These are phyloP conservation scores for Tetragnatha montana DNA, from an alignment of 2,888 invertebrate species.

Conservation along the genomic window DNA sequence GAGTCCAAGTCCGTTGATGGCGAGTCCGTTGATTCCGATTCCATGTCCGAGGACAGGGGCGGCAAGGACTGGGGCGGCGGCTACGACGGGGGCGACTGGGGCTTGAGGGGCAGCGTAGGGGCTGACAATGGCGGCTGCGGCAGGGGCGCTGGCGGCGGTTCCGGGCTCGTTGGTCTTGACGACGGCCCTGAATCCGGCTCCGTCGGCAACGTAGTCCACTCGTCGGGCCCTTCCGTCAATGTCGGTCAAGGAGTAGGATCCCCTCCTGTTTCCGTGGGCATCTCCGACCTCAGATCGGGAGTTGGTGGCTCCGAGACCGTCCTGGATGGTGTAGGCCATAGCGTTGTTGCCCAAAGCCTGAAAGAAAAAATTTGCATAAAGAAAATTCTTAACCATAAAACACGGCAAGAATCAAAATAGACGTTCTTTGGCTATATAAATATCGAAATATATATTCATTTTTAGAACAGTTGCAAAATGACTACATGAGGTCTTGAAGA, in stretches of 20 bases:
- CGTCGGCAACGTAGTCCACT: constrained; percentile 69
- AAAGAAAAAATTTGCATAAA: not conserved
- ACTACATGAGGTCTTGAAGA: too few species aligned
- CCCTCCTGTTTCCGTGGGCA: constrained; percentile 68
- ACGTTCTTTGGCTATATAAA: too few species aligned
- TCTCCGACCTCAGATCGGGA: constrained; percentile 70
- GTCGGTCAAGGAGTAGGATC: constrained; percentile 68
- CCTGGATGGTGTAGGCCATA: constrained; percentile 70
- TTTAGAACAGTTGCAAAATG: too few species aligned
- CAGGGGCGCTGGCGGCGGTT: constrained; percentile 55
- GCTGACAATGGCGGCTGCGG: constrained; percentile 37
- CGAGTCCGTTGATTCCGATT: not conserved
- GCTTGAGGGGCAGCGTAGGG: constrained; percentile 41
- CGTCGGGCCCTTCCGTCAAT: constrained; percentile 66
- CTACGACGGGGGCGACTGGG: constrained; percentile 17
- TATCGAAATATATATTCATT: too few species aligned
- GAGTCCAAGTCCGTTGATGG: not conserved
- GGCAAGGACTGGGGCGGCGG: not conserved
- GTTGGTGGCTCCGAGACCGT: constrained; percentile 69
- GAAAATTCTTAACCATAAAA: too few species aligned
- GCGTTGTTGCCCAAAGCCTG: constrained; percentile 57
- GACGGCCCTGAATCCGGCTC: constrained; percentile 56
- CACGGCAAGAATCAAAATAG: too few species aligned
- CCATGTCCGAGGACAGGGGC: constrained; percentile 9
- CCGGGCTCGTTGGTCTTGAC: constrained; percentile 65